phyloP scores from a whole-genome alignment of 92 coral and sea anemone species.

The Metridium senile region DNA sequence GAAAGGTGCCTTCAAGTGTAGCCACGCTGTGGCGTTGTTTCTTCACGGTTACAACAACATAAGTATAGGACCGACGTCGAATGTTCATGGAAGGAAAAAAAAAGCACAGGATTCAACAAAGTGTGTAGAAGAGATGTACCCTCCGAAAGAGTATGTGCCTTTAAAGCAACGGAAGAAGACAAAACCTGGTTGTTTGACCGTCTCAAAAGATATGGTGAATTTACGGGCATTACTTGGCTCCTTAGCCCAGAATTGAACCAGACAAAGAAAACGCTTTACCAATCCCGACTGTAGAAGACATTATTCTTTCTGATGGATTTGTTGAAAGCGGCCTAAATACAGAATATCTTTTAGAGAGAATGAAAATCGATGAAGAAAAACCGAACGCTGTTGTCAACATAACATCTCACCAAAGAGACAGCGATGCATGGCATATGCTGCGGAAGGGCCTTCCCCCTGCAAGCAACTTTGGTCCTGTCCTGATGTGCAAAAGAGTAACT shows the following conservation, averaged over 20 bases:
- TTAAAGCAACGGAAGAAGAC: constrained; percentile 22
- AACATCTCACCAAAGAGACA: no score
- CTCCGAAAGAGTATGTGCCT: constrained; percentile 22
- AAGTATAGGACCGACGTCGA: constrained; percentile 14
- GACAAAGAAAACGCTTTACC: constrained; percentile 26
- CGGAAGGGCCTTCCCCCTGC: no score
- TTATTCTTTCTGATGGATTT: constrained; percentile 29
- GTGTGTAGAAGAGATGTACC: constrained; percentile 36
- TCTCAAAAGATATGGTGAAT: constrained; percentile 25
- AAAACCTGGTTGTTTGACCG: constrained; percentile 24
- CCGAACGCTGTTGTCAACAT: no score
- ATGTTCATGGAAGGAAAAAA: no score
- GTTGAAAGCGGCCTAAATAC: constrained; percentile 18
- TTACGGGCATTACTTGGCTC: constrained; percentile 27
- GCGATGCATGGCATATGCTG: no score
- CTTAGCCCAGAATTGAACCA: constrained; percentile 28
- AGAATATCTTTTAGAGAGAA: no score
- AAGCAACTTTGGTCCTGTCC: no score
- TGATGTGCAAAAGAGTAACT: no score
- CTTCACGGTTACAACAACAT: no score
- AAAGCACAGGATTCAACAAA: constrained; percentile 23
- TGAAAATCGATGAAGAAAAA: no score
- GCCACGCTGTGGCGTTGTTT: no score
- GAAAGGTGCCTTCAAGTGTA: no score
- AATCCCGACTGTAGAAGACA: constrained; percentile 31